A percentile compares a stretch with the other conserved stretches of the same genome.
Conservation (phyloP, 2,797 vertebrate species). For the Danio choprae region DNA sequence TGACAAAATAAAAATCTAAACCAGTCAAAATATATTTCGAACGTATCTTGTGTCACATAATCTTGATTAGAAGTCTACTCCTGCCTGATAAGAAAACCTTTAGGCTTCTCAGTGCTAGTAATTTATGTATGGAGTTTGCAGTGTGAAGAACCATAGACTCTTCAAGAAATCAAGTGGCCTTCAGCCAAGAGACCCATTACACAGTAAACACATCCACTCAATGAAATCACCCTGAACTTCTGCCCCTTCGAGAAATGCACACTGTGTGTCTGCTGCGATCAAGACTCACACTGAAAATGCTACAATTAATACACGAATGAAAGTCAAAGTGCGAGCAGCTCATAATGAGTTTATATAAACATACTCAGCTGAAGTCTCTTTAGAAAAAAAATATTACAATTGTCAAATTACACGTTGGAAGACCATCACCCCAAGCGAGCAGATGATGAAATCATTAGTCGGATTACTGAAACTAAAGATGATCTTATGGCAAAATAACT, state of each 20-base stretch:
- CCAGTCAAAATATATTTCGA: neutral
- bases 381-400: neutral
- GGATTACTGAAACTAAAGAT: neutral
- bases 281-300: neutral
- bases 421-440: neutral
- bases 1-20: neutral
- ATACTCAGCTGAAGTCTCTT: neutral
- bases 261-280: neutral
- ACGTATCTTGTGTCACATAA: neutral
- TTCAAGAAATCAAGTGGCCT: conserved; percentile 42
- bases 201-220: conserved; percentile 41
- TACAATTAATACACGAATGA: conserved; percentile 25
- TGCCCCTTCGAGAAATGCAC: neutral
- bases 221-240: conserved; percentile 10
- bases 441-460: neutral
- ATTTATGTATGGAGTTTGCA: neutral
- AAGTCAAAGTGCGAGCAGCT: neutral
- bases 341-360: neutral
- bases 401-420: neutral
- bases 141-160: conserved; percentile 8
- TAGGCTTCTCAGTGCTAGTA: neutral
- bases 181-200: conserved; percentile 33
- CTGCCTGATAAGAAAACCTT: neutral
- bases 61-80: neutral
- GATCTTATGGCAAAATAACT: neutral